Evolutionary conservation across 2,888 invertebrate genomes (phyloP), one percentile per base, ranked within the genome.

Genomic region (Platycnemis pennipes): DNA sequence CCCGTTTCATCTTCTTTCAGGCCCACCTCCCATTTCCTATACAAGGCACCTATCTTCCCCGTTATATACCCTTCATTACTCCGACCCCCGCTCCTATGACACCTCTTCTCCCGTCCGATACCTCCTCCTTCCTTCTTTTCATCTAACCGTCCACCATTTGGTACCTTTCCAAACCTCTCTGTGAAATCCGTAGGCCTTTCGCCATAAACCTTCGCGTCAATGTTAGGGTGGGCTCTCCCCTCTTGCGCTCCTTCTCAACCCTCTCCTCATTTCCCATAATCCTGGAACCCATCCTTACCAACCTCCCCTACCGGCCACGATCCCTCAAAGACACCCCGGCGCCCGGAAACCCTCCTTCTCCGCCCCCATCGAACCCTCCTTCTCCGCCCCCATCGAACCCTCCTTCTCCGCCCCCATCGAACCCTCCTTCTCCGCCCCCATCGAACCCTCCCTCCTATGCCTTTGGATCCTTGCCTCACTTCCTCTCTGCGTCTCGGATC

Each of bases 121-220:
- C 45, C n/a, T 0, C 44, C 86, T 1, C 86, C 86, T 42, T 26
- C 46, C 44, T 87, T 26, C 77, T 45, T 87, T 87, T 87, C 87
- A 87, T 87, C 87, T n/a, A 87, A 87, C 87, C 87, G 31, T 37
- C 87, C 87, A 87, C 87, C 87, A 87, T 87, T 87, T 87, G 87
- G 87, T 87, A 87, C 46, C 87, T 87, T 87, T 87, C 87, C 87
- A 87, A 87, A 46, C 45, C 87, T 44, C 46, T 87, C 87, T 26
- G 46, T 46, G 46, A 87, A 87, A 87, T 87, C 87, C 87, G 87
- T 26, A n/a, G 87, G n/a, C 87, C 45, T n/a, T 87, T 46, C 45
- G 87, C 87, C 87, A 87, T 87, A 87, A 87, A 87, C n/a, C 87
- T 87, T 46, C 87, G 16, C 46, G n/a, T 87, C 87, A 87, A 44